These are phyloP conservation scores for Apamea sordens DNA, from an alignment of 2,888 invertebrate species.

Conservation along the genomic window DNA sequence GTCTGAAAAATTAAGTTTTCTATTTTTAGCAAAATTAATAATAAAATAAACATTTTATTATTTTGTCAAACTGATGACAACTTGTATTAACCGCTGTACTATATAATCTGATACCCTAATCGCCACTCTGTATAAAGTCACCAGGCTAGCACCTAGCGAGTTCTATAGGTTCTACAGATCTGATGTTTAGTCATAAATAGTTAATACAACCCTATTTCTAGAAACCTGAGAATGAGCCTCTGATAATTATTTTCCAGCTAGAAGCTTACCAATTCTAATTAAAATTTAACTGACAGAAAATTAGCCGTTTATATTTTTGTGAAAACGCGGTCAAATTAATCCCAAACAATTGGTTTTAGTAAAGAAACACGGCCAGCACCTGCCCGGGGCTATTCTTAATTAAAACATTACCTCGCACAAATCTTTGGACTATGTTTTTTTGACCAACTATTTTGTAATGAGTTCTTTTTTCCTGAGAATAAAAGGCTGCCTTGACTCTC, in stretches of 20 bases:
- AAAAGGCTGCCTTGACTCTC: background rate
- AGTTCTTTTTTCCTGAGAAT: background rate
- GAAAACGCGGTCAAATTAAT: slow-evolving; percentile 21
- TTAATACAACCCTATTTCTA: background rate
- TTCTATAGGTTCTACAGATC: background rate
- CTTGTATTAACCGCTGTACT: background rate
- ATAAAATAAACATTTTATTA: too few relatives aligned
- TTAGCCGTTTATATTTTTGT: slow-evolving; percentile 33
- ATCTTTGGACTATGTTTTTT: background rate
- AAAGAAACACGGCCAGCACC: slow-evolving; percentile 14
- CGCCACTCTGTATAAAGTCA: background rate
- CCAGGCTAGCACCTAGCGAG: background rate
- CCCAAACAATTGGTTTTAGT: slow-evolving; percentile 43
- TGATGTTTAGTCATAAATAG: background rate
- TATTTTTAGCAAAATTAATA: too few relatives aligned
- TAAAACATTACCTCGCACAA: slow-evolving; percentile 29
- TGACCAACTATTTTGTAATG: background rate
- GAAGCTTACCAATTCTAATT: slow-evolving; percentile 21
- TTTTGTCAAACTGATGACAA: too few relatives aligned
- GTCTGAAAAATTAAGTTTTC: too few relatives aligned
- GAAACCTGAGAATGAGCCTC: background rate
- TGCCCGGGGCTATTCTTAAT: slow-evolving; percentile 38
- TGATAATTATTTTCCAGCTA: background rate
- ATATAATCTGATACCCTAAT: background rate
- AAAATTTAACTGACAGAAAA: slow-evolving; percentile 25